Evolutionary conservation across 64 coral and sea anemone species (phyloP).

Genomic region (Montipora foliosa): DNA sequence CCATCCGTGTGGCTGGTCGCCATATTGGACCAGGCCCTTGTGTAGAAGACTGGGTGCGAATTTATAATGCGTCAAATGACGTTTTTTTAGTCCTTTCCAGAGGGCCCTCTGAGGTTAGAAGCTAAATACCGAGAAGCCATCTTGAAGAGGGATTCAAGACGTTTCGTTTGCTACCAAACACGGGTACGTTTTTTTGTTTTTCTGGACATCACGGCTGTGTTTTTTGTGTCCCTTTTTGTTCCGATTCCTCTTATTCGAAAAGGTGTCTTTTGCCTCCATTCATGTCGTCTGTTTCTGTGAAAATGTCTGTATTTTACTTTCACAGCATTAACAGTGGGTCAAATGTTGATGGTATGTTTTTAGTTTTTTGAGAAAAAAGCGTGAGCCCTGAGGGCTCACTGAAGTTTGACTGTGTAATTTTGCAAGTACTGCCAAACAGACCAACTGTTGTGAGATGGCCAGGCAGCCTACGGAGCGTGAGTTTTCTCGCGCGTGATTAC

Average conservation of each 20-base stretch:
- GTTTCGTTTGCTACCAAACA: constrained; percentile 1
- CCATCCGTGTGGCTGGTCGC: not conserved
- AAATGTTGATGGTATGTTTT: constrained; percentile 7
- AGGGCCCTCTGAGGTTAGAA: not conserved
- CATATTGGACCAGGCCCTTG: not conserved
- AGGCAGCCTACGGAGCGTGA: not conserved
- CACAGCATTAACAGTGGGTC: not conserved
- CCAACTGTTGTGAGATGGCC: not conserved
- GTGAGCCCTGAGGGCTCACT: not conserved
- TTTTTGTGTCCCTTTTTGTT: not conserved
- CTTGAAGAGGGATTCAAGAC: not conserved
- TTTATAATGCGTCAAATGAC: not conserved
- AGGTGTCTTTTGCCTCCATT: constrained; percentile 3
- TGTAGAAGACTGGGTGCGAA: constrained; percentile 9
- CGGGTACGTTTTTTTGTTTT: not conserved
- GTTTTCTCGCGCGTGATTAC: not conserved
- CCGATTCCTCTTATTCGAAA: not conserved
- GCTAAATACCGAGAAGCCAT: not conserved
- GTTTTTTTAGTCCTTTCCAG: not conserved
- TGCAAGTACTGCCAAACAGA: not conserved
- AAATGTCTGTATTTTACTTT: not conserved
- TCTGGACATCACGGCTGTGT: constrained; percentile 12
- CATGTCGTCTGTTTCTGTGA: not conserved
- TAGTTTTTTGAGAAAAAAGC: constrained; percentile 4
- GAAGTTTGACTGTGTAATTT: constrained; percentile 19